phyloP scores from a whole-genome alignment of 2,113 vertebrate genomes.

The Clarias gariepinus region DNA sequence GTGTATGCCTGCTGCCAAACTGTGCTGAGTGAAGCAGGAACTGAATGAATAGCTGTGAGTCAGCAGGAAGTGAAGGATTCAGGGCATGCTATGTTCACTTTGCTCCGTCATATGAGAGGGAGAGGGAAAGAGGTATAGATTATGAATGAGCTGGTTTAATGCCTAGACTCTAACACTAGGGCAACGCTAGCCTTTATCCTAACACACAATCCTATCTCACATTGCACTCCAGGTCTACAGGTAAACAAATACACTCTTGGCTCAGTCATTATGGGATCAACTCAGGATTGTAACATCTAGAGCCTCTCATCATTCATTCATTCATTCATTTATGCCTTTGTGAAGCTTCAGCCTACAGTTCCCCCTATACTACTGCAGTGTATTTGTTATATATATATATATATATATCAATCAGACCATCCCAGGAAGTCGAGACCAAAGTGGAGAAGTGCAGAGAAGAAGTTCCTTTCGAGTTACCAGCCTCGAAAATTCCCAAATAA shows the following conservation, averaged over 20 bases:
- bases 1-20: neutral
- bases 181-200: neutral
- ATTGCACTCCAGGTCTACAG: neutral
- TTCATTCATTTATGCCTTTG: neutral
- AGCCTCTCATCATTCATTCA: neutral
- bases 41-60: conserved; percentile 44
- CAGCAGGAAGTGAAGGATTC: conserved; percentile 53
- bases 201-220: neutral
- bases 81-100: neutral
- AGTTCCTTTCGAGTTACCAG: too few relatives aligned
- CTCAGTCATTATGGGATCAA: neutral
- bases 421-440: too few relatives aligned
- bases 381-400: too few relatives aligned
- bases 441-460: too few relatives aligned
- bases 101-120: neutral
- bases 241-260: neutral
- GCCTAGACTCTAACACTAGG: neutral
- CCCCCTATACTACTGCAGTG: too few relatives aligned
- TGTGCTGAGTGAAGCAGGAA: neutral
- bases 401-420: too few relatives aligned
- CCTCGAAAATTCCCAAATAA: too few relatives aligned
- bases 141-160: conserved; percentile 8
- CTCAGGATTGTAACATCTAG: neutral
- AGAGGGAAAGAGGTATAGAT: neutral
- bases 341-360: neutral